A percentile compares a stretch with the other conserved stretches of the same genome.
phyloP scores from a whole-genome alignment of 2,888 invertebrate species.

The Cephus nigrinus region DNA sequence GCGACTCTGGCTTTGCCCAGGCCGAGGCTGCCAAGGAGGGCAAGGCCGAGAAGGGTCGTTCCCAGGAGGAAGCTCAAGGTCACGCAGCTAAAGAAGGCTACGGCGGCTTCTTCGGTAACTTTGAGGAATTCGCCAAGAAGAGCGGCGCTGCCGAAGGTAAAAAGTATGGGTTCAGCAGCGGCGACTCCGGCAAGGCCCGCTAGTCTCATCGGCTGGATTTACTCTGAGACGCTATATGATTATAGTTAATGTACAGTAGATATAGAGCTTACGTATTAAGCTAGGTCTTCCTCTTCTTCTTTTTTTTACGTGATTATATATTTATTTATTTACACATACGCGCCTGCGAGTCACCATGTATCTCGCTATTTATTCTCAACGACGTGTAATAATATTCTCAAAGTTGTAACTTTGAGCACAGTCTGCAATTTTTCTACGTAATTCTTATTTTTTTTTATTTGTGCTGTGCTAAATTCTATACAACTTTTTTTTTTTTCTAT shows the following conservation, averaged over 20 bases:
- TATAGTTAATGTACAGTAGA: background rate
- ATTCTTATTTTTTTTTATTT: background rate
- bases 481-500: background rate
- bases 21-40: conserved; percentile 68
- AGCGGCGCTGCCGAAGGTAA: conserved; percentile 49
- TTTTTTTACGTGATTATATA: background rate
- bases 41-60: conserved; percentile 67
- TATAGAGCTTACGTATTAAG: background rate
- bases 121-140: conserved; percentile 69
- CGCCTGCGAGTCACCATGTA: background rate
- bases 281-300: background rate
- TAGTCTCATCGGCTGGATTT: background rate
- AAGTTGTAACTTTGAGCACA: background rate
- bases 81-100: conserved; percentile 67
- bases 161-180: conserved; percentile 36
- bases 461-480: background rate
- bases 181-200: background rate
- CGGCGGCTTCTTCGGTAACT: conserved; percentile 69
- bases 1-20: conserved; percentile 64
- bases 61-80: conserved; percentile 67
- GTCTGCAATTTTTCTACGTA: background rate
- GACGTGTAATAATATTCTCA: background rate
- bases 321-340: background rate
- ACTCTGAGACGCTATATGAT: background rate
- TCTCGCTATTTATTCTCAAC: background rate